Percentiles rank a stretch among this genome's conserved stretches.
phyloP scores from a whole-genome alignment of 2,113 vertebrate genomes.

The Aptenodytes forsteri region DNA sequence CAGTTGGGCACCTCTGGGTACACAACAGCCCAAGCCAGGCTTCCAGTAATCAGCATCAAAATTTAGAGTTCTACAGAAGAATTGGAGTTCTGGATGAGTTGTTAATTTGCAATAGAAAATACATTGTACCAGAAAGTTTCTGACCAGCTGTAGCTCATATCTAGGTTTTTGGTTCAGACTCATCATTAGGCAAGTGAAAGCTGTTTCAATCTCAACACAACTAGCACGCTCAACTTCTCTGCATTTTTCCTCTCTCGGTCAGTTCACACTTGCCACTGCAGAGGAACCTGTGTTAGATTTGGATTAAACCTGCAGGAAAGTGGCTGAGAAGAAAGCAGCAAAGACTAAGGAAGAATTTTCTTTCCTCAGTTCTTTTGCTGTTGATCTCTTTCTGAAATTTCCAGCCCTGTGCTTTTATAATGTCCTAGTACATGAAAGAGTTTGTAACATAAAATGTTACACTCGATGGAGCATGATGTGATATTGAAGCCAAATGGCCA shows the following conservation, averaged over 20 bases:
- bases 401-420: slow-evolving; percentile 42
- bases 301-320: neutral
- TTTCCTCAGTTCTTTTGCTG: neutral
- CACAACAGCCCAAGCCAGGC: neutral
- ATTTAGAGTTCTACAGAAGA: neutral
- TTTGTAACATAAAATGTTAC: slow-evolving; percentile 51
- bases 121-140: neutral
- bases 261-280: neutral
- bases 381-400: slow-evolving; percentile 8
- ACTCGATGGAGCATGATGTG: slow-evolving; percentile 35
- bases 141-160: slow-evolving; percentile 31
- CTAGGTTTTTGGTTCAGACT: neutral
- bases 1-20: neutral
- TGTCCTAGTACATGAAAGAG: slow-evolving; percentile 37
- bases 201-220: neutral
- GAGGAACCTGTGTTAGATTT: neutral
- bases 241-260: neutral
- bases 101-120: neutral
- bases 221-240: neutral
- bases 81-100: neutral
- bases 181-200: slow-evolving; percentile 7
- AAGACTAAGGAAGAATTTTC: neutral
- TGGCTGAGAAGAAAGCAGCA: neutral
- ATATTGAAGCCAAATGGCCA: slow-evolving; percentile 53
- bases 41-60: neutral